phyloP scores from a whole-genome alignment of 2,888 invertebrate genomes.

The Cancer borealis region DNA sequence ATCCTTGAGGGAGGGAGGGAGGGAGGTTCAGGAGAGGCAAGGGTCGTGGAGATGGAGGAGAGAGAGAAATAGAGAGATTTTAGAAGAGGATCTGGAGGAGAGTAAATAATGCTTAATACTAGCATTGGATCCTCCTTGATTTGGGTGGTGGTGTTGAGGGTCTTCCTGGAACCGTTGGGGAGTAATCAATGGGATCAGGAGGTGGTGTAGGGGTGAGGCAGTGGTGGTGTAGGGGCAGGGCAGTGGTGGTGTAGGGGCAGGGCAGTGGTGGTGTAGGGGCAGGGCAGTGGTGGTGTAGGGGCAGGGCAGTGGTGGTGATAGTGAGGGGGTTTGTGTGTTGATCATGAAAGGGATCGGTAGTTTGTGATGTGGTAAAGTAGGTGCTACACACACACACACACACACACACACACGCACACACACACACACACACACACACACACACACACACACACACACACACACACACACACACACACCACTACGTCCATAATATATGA shows the following conservation, averaged over 20 bases:
- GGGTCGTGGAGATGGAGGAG: not conserved
- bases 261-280: not conserved
- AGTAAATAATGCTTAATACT: not conserved
- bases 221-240: not conserved
- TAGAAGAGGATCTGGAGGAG: not conserved
- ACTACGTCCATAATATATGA: too few relatives aligned
- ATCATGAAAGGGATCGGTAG: not conserved
- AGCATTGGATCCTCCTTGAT: not conserved
- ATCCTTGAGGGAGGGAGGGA: not conserved
- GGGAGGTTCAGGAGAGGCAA: not conserved
- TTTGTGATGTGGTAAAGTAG: not conserved
- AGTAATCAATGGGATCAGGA: constrained; percentile 17
- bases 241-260: not conserved
- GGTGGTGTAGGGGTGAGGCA: not conserved
- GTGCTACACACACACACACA: not conserved
- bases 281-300: not conserved
- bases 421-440: too few relatives aligned
- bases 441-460: too few relatives aligned
- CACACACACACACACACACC: too few relatives aligned
- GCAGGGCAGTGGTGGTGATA: not conserved
- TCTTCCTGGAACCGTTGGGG: not conserved
- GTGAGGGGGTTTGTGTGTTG: not conserved
- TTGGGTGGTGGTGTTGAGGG: not conserved
- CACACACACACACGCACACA: too few relatives aligned
- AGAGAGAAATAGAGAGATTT: not conserved